Evolutionary conservation across 2,888 invertebrate genomes (phyloP).

Genomic region (Nebria brevicollis): DNA sequence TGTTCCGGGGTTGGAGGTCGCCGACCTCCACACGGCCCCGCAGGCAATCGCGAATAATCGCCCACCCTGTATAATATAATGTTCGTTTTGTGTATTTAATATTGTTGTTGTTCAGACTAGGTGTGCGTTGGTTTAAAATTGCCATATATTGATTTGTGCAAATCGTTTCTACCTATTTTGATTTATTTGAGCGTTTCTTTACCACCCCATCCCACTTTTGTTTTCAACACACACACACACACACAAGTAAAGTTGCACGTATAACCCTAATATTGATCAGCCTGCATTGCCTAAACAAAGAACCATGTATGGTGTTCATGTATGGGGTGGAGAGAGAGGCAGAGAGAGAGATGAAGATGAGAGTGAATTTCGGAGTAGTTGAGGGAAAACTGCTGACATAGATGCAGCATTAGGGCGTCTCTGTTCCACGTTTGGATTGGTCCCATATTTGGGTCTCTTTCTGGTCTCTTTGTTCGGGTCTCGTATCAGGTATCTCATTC

Average conservation of each 20-base stretch:
- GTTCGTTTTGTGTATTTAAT: not conserved
- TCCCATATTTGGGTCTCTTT: not conserved
- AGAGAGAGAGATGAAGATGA: not conserved
- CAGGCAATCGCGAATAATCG: not conserved
- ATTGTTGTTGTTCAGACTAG: not conserved
- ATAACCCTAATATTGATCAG: not conserved
- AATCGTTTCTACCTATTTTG: too few species aligned
- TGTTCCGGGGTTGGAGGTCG: not conserved
- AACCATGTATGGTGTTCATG: not conserved
- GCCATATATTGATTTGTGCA: not conserved
- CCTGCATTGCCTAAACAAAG: not conserved
- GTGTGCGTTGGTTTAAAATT: not conserved
- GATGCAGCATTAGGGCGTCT: not conserved
- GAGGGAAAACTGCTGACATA: not conserved
- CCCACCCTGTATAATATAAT: not conserved
- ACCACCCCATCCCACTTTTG: too few species aligned
- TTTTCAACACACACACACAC: too few species aligned
- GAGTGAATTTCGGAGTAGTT: not conserved
- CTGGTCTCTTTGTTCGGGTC: not conserved
- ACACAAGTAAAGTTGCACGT: not conserved
- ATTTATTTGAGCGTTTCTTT: too few species aligned
- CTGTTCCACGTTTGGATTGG: not conserved
- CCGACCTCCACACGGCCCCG: not conserved
- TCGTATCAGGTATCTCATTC: not conserved
- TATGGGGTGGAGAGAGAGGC: not conserved